Percentiles rank a stretch among this genome's conserved stretches.
Conservation (phyloP, 30 jellyfish, hydroid and myxozoan species). For the Hydractinia symbiolongicarpus region DNA sequence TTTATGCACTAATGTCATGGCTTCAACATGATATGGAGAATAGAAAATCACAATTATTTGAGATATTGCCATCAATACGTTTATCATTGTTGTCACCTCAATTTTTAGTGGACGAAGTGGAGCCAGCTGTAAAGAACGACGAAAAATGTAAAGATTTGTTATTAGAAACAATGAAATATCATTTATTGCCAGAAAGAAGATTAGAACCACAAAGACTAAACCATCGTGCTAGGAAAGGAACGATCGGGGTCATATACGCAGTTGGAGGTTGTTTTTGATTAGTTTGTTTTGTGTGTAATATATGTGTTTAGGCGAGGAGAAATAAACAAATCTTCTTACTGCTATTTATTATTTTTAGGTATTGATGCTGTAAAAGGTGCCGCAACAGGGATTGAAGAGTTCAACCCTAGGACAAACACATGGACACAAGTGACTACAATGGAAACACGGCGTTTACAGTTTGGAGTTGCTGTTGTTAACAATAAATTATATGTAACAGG, state of each 20-base stretch:
- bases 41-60: conserved; percentile 38
- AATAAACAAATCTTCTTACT: too few species aligned
- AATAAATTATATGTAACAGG: conserved; percentile 78
- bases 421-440: conserved; percentile 81
- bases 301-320: too few species aligned
- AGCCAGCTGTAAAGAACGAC: conserved; percentile 57
- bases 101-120: conserved; percentile 73
- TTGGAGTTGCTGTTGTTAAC: conserved; percentile 93
- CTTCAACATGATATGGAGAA: conserved; percentile 59
- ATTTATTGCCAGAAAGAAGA: conserved; percentile 65
- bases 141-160: conserved; percentile 66
- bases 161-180: conserved; percentile 74
- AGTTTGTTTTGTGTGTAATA: too few species aligned
- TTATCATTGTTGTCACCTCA: conserved; percentile 66
- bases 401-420: conserved; percentile 63
- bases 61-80: conserved; percentile 44
- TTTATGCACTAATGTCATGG: conserved; percentile 61
- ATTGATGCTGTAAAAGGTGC: conserved; percentile 93
- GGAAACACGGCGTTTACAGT: conserved; percentile 78
- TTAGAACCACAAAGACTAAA: conserved; percentile 35
- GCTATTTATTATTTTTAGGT: conserved; percentile 27
- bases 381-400: conserved; percentile 76
- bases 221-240: conserved; percentile 76
- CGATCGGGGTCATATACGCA: conserved; percentile 85
- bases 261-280: conserved; percentile 60